Evolutionary conservation across 1,140 invertebrate species (phyloP), one percentile per base, ranked within the genome.

Genomic region (Gonioctena quinquepunctata): DNA sequence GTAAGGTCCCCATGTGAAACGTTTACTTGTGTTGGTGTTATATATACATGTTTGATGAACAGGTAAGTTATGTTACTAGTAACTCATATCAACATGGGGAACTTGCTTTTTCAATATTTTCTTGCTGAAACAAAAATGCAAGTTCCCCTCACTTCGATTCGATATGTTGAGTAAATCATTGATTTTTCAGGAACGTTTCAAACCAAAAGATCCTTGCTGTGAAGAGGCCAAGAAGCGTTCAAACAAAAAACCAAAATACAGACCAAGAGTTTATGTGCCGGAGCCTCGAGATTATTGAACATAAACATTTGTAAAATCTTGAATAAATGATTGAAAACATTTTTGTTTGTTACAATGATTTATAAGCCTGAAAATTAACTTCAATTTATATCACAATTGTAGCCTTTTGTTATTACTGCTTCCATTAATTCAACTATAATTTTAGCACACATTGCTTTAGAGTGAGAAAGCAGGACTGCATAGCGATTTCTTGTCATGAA

Each of bases 71-170:
- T 42, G 33, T 42, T 42, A 13, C 4, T 13, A 11, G 33, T 13
- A 42, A 42, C 13, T 11, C 11, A 42, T 42, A 13, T 42, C 33
- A n/a, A 42, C 33, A 42, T 22, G 54, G 54, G 54, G 54, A 57
- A 57, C 54, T 57, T 57, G 54, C 54, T 57, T 25, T 57, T 16
- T 42, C 33, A 8, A n/a, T n/a, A n/a, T n/a, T n/a, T n/a, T n/a
- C n/a, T n/a, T n/a, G n/a, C n/a, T n/a, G n/a, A n/a, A n/a, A n/a
- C 22, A 25, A 23, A 21, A 25, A 22, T 57, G 54, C 54, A 57
- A 57, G 54, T 57, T 57, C 54, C 54, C 54, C 54, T 13, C 13
- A 3, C 3, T 21, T 21, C 8, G 13, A 13, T 11, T 7, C 2
- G 16, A 7, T 11, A 5, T 13, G 21, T 57, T 1, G 4, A 23